Base-by-base conservation (phyloP, 2,113 vertebrate species). In the Aplodontia rufa region DNA sequence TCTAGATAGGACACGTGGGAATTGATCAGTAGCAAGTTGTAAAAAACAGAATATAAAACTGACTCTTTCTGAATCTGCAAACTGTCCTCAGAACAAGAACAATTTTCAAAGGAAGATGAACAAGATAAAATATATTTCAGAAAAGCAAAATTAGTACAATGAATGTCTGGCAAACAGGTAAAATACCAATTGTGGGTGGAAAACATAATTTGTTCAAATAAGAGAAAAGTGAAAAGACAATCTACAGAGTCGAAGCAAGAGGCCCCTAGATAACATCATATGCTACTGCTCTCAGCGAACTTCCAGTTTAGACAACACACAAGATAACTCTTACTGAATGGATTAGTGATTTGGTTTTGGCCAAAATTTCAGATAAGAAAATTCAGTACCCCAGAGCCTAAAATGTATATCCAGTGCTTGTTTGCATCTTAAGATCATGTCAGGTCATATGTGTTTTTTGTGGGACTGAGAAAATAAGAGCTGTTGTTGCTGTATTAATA, bases 381-480 rank as follows among this genome's bases (percentile, higher is more conserved):
- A 91, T 28, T 75, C 75, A 58, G 75, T 74, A 71, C 20, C 30
- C 13, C 3, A 28, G 11, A 95, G 60, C 16, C n/a, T 80, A 92
- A 87, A 92, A n/a, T n/a, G 74, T 83, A 78, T 75, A 84, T 53
- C 72, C 40, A 74, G 30, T 80, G 85, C 88, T 97, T 98, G 96
- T 97, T 97, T 98, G 47, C 79, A 91, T 83, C 87, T 95, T 93
- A 95, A 91, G 97, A 97, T 97, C 95, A 97, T 88, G 60, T 97
- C 82, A 96, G 97, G 95, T 97, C 96, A 96, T 94, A 94, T 87
- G 96, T 83, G 35, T 88, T 89, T 94, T 97, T 95, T 82, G 75
- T 84, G 94, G 64, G 93, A 97, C 3, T 97, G 51, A 96, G 95
- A 97, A 97, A 97, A 83, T 96, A 96, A 91, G 86, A 88, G 86